Conservation (phyloP, 1,140 invertebrate species). For the Drosophila gunungcola region DNA sequence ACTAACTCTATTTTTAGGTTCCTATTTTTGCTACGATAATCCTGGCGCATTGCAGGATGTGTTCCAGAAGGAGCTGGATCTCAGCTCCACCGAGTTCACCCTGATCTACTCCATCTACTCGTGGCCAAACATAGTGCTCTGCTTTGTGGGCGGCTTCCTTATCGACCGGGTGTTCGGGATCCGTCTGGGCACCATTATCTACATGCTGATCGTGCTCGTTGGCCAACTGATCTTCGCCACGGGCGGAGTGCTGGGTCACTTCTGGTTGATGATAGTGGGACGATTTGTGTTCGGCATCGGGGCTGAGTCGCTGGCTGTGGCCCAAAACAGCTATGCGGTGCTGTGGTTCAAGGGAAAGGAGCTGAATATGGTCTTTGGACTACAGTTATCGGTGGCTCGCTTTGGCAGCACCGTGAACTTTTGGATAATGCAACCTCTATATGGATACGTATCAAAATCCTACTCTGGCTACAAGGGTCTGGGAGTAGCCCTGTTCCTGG, state of each 20-base stretch:
- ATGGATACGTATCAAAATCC: conserved; percentile 89
- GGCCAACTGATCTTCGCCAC: conserved; percentile 96
- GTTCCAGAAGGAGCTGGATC: conserved; percentile 92
- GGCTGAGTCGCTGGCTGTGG: conserved; percentile 97
- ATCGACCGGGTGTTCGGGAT: conserved; percentile 98
- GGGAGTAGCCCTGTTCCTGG: conserved; percentile 93
- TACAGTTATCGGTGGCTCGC: conserved; percentile 96
- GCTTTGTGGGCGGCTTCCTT: conserved; percentile 98
- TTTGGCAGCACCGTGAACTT: conserved; percentile 98
- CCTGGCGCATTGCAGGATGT: conserved; percentile 96
- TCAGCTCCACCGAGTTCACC: conserved; percentile 93
- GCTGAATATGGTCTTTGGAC: conserved; percentile 98
- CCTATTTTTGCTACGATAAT: conserved; percentile 99
- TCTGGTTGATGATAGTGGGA: conserved; percentile 96
- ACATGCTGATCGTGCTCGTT: conserved; percentile 91
- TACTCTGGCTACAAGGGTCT: conserved; percentile 90
- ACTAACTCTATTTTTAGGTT: conserved; percentile 85
- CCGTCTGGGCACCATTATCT: conserved; percentile 95
- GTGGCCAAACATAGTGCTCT: conserved; percentile 98
- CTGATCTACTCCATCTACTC: conserved; percentile 97
- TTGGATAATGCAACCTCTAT: conserved; percentile 94
- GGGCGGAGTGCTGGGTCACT: conserved; percentile 91
- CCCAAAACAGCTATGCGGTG: conserved; percentile 98
- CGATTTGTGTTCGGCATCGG: conserved; percentile 99
- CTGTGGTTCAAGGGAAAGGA: conserved; percentile 99